Conservation (phyloP, 2,113 vertebrate species). For the Lophius piscatorius region DNA sequence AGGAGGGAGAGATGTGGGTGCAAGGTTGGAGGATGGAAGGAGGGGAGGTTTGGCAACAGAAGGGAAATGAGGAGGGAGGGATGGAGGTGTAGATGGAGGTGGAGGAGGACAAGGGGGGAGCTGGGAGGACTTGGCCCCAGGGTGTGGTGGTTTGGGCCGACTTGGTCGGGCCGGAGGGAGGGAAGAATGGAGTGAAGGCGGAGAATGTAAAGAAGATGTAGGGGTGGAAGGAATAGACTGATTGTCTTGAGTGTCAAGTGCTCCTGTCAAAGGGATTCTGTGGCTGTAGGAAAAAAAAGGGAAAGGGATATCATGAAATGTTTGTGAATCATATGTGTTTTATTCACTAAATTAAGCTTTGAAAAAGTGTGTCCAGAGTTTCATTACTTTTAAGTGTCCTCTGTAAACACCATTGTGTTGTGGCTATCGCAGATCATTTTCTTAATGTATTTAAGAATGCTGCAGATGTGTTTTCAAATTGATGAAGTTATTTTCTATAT, state of each 20-base stretch:
- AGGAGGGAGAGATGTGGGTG: conserved; percentile 24
- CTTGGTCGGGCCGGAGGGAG: conserved; percentile 41
- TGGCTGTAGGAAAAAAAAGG: conserved; percentile 34
- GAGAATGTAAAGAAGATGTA: conserved; percentile 24
- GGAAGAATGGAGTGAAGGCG: conserved; percentile 19
- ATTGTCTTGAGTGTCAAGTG: conserved; percentile 13
- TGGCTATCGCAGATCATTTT: no score
- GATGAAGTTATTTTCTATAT: no score
- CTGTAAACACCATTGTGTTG: no score
- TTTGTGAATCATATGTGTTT: no score
- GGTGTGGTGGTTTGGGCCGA: conserved; percentile 52
- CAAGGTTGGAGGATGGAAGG: conserved; percentile 26
- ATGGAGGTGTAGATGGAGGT: conserved; percentile 39
- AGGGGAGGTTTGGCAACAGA: conserved; percentile 26
- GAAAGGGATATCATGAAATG: background rate
- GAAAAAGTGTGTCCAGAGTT: no score
- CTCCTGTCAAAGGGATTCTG: conserved; percentile 47
- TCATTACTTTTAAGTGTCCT: no score
- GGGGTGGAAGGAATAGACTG: conserved; percentile 11
- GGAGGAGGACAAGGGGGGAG: conserved; percentile 44
- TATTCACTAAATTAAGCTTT: no score
- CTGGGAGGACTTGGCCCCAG: conserved; percentile 32
- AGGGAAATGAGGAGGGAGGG: conserved; percentile 48
- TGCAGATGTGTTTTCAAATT: no score
- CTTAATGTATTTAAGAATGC: no score